These are phyloP conservation scores for Epinotia nisella DNA, from an alignment of 2,888 invertebrate species.

Conservation along the genomic window DNA sequence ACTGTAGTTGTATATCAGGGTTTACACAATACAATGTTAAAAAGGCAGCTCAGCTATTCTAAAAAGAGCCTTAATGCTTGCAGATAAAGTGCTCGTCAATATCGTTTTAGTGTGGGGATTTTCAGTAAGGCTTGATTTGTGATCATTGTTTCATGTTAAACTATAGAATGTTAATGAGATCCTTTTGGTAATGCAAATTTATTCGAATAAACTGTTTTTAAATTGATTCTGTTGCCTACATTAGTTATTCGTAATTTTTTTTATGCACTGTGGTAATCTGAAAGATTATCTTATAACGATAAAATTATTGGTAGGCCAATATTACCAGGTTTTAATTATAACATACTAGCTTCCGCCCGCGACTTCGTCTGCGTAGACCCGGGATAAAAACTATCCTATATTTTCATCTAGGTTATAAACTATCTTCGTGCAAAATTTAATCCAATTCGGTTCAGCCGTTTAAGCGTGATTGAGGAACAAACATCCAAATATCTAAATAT, in stretches of 20 bases:
- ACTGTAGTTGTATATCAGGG: constrained; percentile 2
- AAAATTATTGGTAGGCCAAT: background rate
- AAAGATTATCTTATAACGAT: too few relatives aligned
- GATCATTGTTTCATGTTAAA: constrained; percentile 38
- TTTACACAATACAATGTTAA: constrained; percentile 16
- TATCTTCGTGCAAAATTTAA: too few relatives aligned
- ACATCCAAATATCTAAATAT: too few relatives aligned
- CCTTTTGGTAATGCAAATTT: constrained; percentile 14
- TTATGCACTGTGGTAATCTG: background rate
- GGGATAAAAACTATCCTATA: too few relatives aligned
- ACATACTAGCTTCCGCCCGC: too few relatives aligned
- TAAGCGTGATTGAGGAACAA: too few relatives aligned
- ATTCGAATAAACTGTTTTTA: constrained; percentile 11
- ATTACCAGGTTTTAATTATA: too few relatives aligned
- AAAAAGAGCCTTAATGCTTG: background rate
- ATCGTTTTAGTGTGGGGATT: background rate
- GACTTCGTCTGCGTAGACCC: too few relatives aligned
- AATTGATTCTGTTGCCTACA: background rate
- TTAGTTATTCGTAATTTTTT: background rate
- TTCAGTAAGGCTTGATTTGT: constrained; percentile 39
- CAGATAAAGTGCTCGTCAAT: background rate
- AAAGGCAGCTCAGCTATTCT: background rate
- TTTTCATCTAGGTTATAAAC: too few relatives aligned
- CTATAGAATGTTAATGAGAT: constrained; percentile 27
- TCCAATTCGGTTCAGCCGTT: too few relatives aligned